Percentiles rank a stretch among this genome's conserved stretches.
phyloP scores from a whole-genome alignment of 2,888 invertebrate genomes.

The Ariolimax columbianus region DNA sequence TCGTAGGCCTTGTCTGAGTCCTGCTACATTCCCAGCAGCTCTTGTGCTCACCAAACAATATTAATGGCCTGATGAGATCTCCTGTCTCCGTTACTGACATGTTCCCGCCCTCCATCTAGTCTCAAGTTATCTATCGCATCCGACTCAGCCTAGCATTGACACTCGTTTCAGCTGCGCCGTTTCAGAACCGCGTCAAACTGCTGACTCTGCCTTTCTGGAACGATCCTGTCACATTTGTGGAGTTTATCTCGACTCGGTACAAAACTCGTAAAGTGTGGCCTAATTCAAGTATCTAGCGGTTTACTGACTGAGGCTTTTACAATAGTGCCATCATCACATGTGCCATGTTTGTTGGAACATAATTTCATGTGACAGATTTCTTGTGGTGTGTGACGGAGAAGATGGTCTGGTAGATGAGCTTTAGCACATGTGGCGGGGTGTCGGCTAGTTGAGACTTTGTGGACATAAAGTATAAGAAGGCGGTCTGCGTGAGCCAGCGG shows the following conservation, averaged over 20 bases:
- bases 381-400: neutral
- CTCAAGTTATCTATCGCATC: no score
- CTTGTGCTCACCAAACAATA: neutral
- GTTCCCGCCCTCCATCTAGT: no score
- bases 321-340: neutral
- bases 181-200: neutral
- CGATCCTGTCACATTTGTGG: neutral
- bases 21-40: neutral
- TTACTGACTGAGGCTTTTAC: no score
- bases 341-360: neutral
- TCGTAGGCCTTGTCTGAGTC: neutral
- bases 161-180: no score
- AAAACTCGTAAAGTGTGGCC: neutral
- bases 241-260: neutral
- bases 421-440: no score
- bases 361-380: neutral
- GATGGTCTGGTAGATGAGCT: no score
- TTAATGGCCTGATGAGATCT: no score
- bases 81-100: no score
- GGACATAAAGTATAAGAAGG: no score
- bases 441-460: no score
- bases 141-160: no score
- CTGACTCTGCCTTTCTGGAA: neutral
- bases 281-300: neutral
- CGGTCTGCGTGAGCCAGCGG: no score